Evolutionary conservation across 1,140 invertebrate species (phyloP), one percentile per base, ranked within the genome.

Genomic region (Chironomus striatipennis): DNA sequence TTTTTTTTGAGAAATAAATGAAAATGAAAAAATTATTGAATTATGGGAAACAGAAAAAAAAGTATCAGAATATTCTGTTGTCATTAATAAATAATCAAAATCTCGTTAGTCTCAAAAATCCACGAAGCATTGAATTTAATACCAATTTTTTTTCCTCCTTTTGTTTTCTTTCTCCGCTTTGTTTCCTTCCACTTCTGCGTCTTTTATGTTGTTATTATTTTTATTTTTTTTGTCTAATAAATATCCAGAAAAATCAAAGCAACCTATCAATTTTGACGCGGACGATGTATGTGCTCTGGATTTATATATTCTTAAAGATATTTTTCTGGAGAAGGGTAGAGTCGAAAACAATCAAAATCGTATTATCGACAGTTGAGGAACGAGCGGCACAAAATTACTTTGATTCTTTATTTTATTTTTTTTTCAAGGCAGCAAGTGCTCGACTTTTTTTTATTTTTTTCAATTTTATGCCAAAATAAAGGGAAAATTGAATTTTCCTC

Each of bases 41-140:
- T 57, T 57, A 57, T 57, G 47, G 47, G 47, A 57, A 57, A 57
- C 12, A 57, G 12, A 15, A 15, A 57, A 57, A n/a, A 57, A 57
- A 57, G 12, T 57, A 57, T 57, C 47, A 57, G 47, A 73, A 73
- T 43, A 73, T 43, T 73, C 43, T 43, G 73, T 74, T 57, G 74
- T 74, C 74, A 74, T 74, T 74, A 74, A 74, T 74, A 74, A 74
- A 74, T 74, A 74, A 74, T 74, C 74, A 74, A 74, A 74, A 57
- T 74, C 74, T 74, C 74, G 74, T 74, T 74, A 74, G 74, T 43
- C 43, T 47, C 15, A 17, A 42, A 20, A 47, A 20, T 73, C 42
- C 73, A 73, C 73, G 43, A 43, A 43, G n/a, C 73, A 73, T 73
- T 47, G 43, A 73, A 43, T 18, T 34, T 34, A 34, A 34, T 34